These are phyloP conservation scores for Agrotis puta DNA, from an alignment of 2,888 invertebrate species.

Conservation along the genomic window DNA sequence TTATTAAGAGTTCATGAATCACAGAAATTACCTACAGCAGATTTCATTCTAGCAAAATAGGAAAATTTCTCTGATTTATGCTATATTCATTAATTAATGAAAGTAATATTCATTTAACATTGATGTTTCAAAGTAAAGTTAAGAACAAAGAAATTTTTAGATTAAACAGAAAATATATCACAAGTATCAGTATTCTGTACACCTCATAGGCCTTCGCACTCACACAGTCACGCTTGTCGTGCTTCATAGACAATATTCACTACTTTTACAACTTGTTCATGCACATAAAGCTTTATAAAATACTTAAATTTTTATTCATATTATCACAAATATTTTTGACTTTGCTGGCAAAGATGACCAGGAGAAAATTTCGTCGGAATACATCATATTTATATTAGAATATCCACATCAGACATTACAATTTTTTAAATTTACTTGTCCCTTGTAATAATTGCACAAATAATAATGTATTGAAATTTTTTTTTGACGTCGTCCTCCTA, in stretches of 20 bases:
- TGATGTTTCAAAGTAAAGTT: background rate
- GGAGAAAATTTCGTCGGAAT: too few relatives aligned
- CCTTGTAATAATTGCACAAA: too few relatives aligned
- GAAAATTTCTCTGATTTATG: constrained; percentile 38
- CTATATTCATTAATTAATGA: constrained; percentile 3
- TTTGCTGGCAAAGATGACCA: too few relatives aligned
- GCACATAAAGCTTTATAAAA: constrained; percentile 26
- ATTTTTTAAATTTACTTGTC: too few relatives aligned
- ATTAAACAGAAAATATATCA: constrained; percentile 8
- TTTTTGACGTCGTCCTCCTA: too few relatives aligned
- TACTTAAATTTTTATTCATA: background rate
- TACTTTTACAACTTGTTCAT: constrained; percentile 8
- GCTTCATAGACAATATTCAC: constrained; percentile 59
- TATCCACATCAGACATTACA: too few relatives aligned
- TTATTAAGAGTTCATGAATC: constrained; percentile 11
- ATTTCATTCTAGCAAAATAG: too few relatives aligned
- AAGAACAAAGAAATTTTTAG: constrained; percentile 8
- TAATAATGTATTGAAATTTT: too few relatives aligned
- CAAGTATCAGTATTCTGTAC: constrained; percentile 48
- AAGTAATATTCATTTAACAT: constrained; percentile 33
- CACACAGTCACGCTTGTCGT: constrained; percentile 72
- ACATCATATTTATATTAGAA: too few relatives aligned
- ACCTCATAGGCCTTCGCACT: constrained; percentile 69
- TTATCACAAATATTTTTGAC: too few relatives aligned
- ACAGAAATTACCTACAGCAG: background rate